Evolutionary conservation across 1,140 invertebrate genomes (phyloP), one percentile per base, ranked within the genome.

Genomic region (Epicauta chinensis): DNA sequence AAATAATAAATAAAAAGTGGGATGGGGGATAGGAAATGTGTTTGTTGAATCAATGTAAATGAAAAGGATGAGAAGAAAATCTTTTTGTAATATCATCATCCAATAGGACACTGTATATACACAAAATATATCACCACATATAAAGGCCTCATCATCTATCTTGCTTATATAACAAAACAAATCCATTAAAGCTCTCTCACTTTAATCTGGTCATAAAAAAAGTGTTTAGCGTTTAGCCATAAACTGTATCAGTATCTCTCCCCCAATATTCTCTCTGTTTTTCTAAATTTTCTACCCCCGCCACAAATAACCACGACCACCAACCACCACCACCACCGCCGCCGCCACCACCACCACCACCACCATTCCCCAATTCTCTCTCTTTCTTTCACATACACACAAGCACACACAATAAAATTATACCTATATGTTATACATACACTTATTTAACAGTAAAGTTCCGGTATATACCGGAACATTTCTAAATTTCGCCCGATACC

Each of bases 181-280:
- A 67, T 67, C 65, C 59, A 65, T 62, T 67, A 64, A 65, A 62
- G 58, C 62, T 55, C 55, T 67, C 65, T 67, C 65, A 53, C 65
- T 64, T 62, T 64, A 64, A 67, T 65, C 65, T 56, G 57, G 50
- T 59, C 60, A 51, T 64, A 64, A 67, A 67, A 65, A 67, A 67
- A 67, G 56, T 66, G 65, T 67, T 67, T 64, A 67, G 62, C 60
- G 65, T 66, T 67, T 67, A 64, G 62, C 64, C 65, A 64, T 67
- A 67, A 67, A 67, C 60, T 66, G 65, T 67, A 67, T 67, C 64
- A 56, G 64, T 63, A 66, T 65, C 23, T 23, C 23, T 23, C 23
- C 23, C 23, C 23, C 23, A 23, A 23, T 23, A 23, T 23, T 23
- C 23, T 23, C 23, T 23, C 23, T 23, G 23, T 23, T 23, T 23